phyloP scores from a whole-genome alignment of 2,797 vertebrate genomes.

The Eremophila alpestris region DNA sequence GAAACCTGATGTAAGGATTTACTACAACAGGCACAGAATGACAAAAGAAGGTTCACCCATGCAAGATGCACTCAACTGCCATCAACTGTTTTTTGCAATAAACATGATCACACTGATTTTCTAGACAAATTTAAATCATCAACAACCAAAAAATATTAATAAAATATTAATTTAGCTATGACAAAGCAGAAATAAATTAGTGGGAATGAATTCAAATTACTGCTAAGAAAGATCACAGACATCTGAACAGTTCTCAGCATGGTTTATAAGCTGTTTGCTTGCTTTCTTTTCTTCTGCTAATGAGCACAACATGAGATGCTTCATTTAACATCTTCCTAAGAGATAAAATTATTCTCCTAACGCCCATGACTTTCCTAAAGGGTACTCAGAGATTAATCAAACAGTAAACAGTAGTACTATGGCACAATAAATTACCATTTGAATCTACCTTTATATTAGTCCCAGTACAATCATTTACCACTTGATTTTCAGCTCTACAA shows the following conservation, averaged over 20 bases:
- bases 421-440: neutral
- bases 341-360: neutral
- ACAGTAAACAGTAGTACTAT: neutral
- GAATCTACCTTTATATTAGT: conserved; percentile 3
- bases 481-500: conserved; percentile 29
- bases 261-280: neutral
- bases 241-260: neutral
- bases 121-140: neutral
- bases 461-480: neutral
- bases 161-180: neutral
- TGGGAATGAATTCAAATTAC: neutral
- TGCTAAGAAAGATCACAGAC: neutral
- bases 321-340: neutral
- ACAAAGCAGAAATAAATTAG: neutral
- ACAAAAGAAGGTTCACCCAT: neutral
- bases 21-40: neutral
- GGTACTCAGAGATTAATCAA: neutral
- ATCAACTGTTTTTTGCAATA: neutral
- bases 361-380: neutral
- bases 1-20: neutral
- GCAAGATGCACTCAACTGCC: neutral
- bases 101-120: neutral
- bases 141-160: neutral
- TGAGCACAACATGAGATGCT: neutral
- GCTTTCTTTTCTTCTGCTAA: neutral